Conservation (phyloP, 2,888 invertebrate genomes). For the Drosophila neotestacea region DNA sequence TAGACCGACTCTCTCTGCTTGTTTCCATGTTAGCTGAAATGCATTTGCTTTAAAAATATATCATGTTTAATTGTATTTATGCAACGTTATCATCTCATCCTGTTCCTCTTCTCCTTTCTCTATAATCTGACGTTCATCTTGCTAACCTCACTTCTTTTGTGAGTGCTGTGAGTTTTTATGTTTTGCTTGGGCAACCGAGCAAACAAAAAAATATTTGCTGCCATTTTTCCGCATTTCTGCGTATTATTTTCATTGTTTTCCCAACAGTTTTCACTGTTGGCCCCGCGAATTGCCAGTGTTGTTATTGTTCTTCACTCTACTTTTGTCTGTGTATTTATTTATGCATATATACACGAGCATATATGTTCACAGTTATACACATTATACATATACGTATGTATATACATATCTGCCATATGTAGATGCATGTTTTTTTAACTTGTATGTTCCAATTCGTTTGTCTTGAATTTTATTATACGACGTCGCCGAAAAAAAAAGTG, state of each 20-base stretch:
- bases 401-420: constrained; percentile 53
- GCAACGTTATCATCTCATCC: constrained; percentile 29
- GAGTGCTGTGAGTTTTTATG: constrained; percentile 16
- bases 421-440: constrained; percentile 64
- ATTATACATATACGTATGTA: constrained; percentile 36
- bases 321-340: constrained; percentile 64
- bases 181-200: constrained; percentile 47
- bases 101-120: not conserved
- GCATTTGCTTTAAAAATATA: constrained; percentile 26
- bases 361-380: constrained; percentile 2
- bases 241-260: constrained; percentile 75
- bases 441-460: constrained; percentile 75
- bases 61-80: constrained; percentile 46
- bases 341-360: constrained; percentile 32
- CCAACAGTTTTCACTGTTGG: constrained; percentile 58
- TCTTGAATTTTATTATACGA: constrained; percentile 74
- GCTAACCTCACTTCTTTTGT: constrained; percentile 21
- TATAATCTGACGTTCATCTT: constrained; percentile 1
- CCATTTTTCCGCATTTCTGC: constrained; percentile 64
- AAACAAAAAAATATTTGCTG: constrained; percentile 58
- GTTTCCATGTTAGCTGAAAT: not conserved
- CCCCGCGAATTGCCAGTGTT: constrained; percentile 20
- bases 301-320: constrained; percentile 31
- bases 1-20: not conserved
- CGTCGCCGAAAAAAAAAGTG: constrained; percentile 48